Evolutionary conservation across 2,113 vertebrate genomes (phyloP), one percentile per base, ranked within the genome.

Genomic region (Lucifuga dentata): DNA sequence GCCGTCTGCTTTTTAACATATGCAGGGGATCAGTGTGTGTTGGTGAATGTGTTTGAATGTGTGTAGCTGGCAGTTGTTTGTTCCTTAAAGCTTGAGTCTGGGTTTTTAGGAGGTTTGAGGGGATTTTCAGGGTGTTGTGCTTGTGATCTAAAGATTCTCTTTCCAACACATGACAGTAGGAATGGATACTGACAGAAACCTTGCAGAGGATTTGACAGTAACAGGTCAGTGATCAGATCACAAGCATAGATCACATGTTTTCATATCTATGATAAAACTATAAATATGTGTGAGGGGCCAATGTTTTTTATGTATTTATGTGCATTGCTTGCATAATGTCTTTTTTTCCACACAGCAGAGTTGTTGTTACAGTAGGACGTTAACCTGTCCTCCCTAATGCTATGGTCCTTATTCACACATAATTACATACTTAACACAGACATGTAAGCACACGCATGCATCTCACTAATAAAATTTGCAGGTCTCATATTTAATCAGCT

Each of bases 181-280:
- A 83, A 75, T 83, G 81, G 80, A 76, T 56, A 5, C 53, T 55
- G 48, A 77, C 26, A 39, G 40, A 67, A 33, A 44, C 21, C 40
- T 68, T 21, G 59, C 64, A 56, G 77, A 70, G 68, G 85, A 86
- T 87, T 78, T 90, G 74, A 90, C 57, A 79, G 35, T 69, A 74
- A 65, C 80, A 90, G 88, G 90, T 87, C 71, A 84, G 87, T 87
- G 26, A 15, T 11, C 11, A 10, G 0, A 66, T 24, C 24, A 29
- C 45, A 17, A 13, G 20, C 10, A 26, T 17, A 39, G 44, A 36
- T 2, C 1, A 11, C 9, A 8, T 33, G 6, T 16, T 19, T 11
- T 52, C 17, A 23, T n/a, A 40, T 32, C 2, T 10, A 35, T 12
- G 3, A 49, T 38, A 15, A 40, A 7, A 7, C 17, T 57, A 40